Conservation (phyloP, 2,797 vertebrate genomes). For the Eospalax fontanierii region DNA sequence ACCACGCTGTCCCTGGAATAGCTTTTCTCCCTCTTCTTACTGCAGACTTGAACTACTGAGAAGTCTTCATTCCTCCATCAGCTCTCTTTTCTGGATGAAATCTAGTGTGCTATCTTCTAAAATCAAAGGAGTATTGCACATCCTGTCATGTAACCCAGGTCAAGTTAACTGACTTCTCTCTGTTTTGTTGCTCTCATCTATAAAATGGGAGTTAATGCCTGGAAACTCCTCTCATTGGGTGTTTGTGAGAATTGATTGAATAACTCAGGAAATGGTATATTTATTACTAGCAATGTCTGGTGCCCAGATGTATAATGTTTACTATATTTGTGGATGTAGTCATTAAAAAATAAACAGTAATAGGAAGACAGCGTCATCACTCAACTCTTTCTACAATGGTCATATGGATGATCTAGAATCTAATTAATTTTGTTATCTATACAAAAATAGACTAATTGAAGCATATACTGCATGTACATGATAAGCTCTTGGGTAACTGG, state of each 20-base stretch:
- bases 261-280: background rate
- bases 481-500: background rate
- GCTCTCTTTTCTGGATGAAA: background rate
- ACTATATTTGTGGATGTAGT: slow-evolving; percentile 1
- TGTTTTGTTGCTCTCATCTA: background rate
- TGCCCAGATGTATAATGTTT: background rate
- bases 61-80: background rate
- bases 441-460: slow-evolving; percentile 30
- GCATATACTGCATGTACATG: background rate
- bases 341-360: slow-evolving; percentile 3
- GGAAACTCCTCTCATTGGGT: background rate
- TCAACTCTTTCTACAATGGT: background rate
- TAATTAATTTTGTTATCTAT: slow-evolving; percentile 3
- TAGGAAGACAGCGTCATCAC: background rate
- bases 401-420: background rate
- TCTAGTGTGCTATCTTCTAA: background rate
- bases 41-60: background rate
- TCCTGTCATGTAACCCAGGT: background rate
- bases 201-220: background rate
- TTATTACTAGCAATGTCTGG: slow-evolving; percentile 5
- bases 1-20: background rate
- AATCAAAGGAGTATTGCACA: background rate
- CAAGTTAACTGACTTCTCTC: background rate
- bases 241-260: background rate
- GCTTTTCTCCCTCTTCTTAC: background rate